Conservation (phyloP, 1,140 invertebrate species). For the Nomia melanderi region DNA sequence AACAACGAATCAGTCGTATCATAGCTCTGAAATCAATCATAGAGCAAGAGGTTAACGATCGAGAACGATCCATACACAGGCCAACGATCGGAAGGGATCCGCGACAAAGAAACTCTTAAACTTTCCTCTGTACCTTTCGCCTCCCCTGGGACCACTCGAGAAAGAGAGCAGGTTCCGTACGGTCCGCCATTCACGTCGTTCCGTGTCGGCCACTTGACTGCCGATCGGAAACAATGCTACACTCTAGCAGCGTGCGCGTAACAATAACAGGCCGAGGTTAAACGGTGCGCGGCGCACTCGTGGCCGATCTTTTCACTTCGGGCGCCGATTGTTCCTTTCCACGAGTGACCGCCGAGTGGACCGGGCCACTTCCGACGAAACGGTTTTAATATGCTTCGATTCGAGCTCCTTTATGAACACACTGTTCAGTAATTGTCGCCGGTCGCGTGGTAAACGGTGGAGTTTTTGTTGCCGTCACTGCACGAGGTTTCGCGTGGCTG, state of each 20-base stretch:
- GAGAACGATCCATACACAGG: neutral
- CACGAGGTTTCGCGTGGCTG: neutral
- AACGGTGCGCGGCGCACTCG: constrained; percentile 40
- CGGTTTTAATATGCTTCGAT: constrained; percentile 51
- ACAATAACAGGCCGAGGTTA: constrained; percentile 32
- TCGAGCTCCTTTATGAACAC: neutral
- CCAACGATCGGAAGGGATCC: neutral
- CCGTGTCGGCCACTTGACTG: neutral
- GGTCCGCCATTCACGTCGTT: neutral
- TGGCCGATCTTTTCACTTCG: constrained; percentile 17
- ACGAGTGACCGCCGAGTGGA: constrained; percentile 28
- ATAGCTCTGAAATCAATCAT: too few species aligned
- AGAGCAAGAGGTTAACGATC: constrained; percentile 45
- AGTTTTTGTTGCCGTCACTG: neutral
- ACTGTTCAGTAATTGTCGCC: constrained; percentile 14
- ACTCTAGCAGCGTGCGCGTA: constrained; percentile 30
- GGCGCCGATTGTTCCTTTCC: neutral
- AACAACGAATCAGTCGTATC: too few species aligned
- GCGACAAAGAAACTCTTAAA: constrained; percentile 27
- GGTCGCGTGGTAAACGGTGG: constrained; percentile 10
- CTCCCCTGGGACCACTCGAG: constrained; percentile 40
- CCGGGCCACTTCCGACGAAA: constrained; percentile 20
- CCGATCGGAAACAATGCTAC: constrained; percentile 54
- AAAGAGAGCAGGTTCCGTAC: constrained; percentile 11
- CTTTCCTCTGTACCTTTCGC: constrained; percentile 26